phyloP scores from a whole-genome alignment of 2,797 vertebrate genomes.

The Phyllotis vaccarum region DNA sequence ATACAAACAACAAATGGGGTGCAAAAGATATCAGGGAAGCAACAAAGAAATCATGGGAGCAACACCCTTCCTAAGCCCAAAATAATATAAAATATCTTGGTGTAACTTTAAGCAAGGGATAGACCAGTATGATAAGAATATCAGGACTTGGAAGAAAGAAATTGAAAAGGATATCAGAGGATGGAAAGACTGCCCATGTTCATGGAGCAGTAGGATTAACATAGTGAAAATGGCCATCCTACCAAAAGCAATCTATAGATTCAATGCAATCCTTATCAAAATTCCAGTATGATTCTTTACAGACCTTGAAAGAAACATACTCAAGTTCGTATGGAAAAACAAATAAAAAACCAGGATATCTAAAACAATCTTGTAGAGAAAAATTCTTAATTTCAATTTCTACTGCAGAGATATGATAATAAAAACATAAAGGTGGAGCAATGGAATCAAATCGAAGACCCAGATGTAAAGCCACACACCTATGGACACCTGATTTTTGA shows the following conservation, averaged over 20 bases:
- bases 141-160: not conserved
- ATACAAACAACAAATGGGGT: not conserved
- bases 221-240: not conserved
- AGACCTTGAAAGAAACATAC: not conserved
- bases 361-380: not conserved
- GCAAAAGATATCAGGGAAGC: not conserved
- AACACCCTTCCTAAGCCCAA: not conserved
- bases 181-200: not conserved
- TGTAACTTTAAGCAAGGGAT: not conserved
- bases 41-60: not conserved
- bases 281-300: not conserved
- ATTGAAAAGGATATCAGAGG: not conserved
- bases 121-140: not conserved
- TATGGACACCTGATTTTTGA: not conserved
- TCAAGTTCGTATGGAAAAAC: not conserved
- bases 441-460: not conserved
- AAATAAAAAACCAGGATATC: not conserved
- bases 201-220: not conserved
- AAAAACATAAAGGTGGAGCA: not conserved
- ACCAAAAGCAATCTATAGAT: not conserved
- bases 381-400: not conserved
- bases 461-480: not conserved
- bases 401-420: not conserved
- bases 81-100: not conserved
- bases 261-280: not conserved